Base-by-base conservation (phyloP, 2,797 vertebrate species). In the Pogonophryne albipinna region DNA sequence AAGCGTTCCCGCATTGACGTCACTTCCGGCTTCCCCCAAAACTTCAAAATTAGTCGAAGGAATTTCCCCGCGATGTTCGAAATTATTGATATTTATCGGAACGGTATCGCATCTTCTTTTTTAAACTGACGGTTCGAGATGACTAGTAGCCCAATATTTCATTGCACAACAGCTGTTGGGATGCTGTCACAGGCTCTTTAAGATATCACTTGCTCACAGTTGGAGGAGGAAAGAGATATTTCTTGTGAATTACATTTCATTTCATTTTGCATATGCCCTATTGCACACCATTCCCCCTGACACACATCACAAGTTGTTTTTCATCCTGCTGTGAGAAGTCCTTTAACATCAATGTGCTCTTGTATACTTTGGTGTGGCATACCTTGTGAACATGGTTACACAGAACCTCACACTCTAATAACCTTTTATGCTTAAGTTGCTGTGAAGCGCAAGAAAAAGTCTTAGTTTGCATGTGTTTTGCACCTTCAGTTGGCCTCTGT, bases 161-260 rank as follows among this genome's bases (percentile, higher is more conserved):
- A n/a, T n/a, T n/a, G n/a, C n/a, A n/a, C n/a, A n/a, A n/a, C n/a
- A n/a, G n/a, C n/a, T n/a, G n/a, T n/a, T n/a, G n/a, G n/a, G n/a
- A n/a, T n/a, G n/a, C n/a, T n/a, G n/a, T n/a, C n/a, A n/a, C n/a
- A n/a, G n/a, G n/a, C n/a, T n/a, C n/a, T n/a, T n/a, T n/a, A n/a
- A n/a, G 83, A 90, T 90, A 89, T 86, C 78, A 50, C 69, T 68
- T 69, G 71, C 82, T 92, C 84, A 80, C 67, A 79, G 71, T 87
- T 57, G 71, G 65, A 90, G 81, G 74, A 88, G 77, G 70, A 80
- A 65, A 74, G 70, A 76, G 50, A 87, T 88, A 91, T 94, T 89
- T 93, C 91, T 91, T 87, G 78, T 92, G 93, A 92, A 92, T 94
- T 93, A 79, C 88, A 79, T 87, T 75, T 87, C 56, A 51, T 89